Base-by-base conservation (phyloP, 2,888 invertebrate genomes). In the Apotomis turbidana region DNA sequence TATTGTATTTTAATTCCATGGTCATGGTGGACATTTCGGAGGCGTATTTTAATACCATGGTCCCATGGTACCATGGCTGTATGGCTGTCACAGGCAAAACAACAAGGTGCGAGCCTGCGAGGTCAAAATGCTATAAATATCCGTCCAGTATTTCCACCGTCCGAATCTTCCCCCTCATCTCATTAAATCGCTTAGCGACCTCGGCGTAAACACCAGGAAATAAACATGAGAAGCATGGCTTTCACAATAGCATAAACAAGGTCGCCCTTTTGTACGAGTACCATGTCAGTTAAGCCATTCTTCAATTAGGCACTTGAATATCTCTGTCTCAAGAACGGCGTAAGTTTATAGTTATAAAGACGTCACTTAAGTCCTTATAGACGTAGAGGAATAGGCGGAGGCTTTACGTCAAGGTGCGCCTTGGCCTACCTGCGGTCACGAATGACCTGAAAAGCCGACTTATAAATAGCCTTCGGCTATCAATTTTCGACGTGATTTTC, bases 371-470 rank as follows among this genome's bases (percentile, higher is more conserved):
- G 41, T 41, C 41, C 41, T 41, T 13, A 36, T 10, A 15, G 36
- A n/a, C 52, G 58, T 59, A 13, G 64, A 27, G 57, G 49, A 61
- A 68, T 67, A 62, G 51, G 67, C 61, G 67, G 62, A 67, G 49
- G 66, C 49, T 49, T 61, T 46, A 61, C 71, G 71, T 68, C 67
- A 62, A 46, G 9, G 27, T 49, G 44, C 27, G 61, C 67, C 67
- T 67, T 68, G 61, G 71, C 71, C 67, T 55, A 61, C 49, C 66
- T 61, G 12, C 62, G 46, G 55, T 57, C 64, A 51, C 57, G 49
- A 58, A 57, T 54, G 66, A 60, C 66, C 66, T 61, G 60, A 54
- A 51, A 66, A 60, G 36, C 44, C 41, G 38, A 60, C 36, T 49
- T 70, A 67, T 49, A 49, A 49, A 10, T 55, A 41, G 55, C 63